Evolutionary conservation across 1,140 invertebrate species (phyloP).

Genomic region (Hypothenemus hampei): DNA sequence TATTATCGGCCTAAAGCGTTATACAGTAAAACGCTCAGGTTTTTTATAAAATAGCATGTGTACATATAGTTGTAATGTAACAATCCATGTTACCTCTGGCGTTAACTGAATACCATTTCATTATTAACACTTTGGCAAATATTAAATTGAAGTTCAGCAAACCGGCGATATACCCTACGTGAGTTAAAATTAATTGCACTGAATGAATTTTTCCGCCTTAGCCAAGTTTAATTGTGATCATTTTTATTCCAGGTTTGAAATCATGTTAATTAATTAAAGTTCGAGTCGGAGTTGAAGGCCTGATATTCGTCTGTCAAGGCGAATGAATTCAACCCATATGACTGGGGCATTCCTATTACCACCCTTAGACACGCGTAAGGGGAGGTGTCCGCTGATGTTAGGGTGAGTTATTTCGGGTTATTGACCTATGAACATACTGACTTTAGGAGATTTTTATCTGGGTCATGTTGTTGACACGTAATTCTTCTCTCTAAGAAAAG

Average conservation of each 20-base stretch:
- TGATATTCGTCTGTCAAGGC: too few species aligned
- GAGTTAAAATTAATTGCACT: neutral
- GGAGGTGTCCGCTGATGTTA: conserved; percentile 19
- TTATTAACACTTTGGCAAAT: conserved; percentile 1
- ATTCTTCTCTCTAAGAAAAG: neutral
- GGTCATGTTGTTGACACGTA: conserved; percentile 22
- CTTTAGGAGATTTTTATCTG: conserved; percentile 24
- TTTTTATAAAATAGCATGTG: too few species aligned
- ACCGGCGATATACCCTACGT: neutral
- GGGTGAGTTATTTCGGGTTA: conserved; percentile 24
- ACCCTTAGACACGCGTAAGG: conserved; percentile 18
- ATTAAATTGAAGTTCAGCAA: neutral
- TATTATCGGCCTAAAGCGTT: too few species aligned
- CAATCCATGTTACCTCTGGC: neutral
- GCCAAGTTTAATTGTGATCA: neutral
- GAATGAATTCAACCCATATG: conserved; percentile 13
- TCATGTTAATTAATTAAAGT: neutral
- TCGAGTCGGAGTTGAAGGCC: too few species aligned
- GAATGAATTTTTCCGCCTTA: neutral
- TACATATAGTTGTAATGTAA: too few species aligned
- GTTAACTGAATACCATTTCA: neutral
- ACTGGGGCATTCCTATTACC: conserved; percentile 15
- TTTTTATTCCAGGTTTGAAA: neutral
- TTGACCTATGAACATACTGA: conserved; percentile 21
- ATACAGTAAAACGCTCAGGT: too few species aligned